Base-by-base conservation (phyloP, 1,140 invertebrate species). In the Eriocheir sinensis region DNA sequence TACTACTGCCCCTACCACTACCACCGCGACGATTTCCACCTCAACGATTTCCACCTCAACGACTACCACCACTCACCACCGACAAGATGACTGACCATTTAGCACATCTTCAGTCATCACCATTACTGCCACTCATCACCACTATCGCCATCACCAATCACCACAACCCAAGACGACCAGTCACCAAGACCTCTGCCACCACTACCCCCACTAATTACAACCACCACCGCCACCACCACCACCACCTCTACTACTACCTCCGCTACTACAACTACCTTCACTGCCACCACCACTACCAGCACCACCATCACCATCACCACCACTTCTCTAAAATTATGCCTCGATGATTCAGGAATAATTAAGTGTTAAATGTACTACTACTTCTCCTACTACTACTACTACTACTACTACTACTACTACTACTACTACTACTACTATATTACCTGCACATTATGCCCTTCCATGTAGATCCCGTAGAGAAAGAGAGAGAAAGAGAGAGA, bases 311-410 rank as follows among this genome's bases (percentile, higher is more conserved):
- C 8, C 27, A 72, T n/a, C 60, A 72, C 60, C 60, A 72, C 60
- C 60, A 53, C 60, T 21, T 21, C n/a, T 72, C 60, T 21, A 72
- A 21, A 72, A 21, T 72, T n/a, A 72, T n/a, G 60, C 60, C 60
- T 72, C 60, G 60, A 72, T 72, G 60, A 21, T 72, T 8, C 60
- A 72, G 60, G 60, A 53, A 72, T 72, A 53, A 72, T 72, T 72
- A 72, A 72, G 60, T 72, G 60, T 72, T 72, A 21, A 72, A 72
- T 72, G 60, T 72, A 72, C 60, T 72, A 72, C 44, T 48, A n/a
- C n/a, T n/a, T n/a, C n/a, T n/a, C n/a, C n/a, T n/a, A n/a, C n/a
- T n/a, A n/a, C n/a, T n/a, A n/a, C n/a, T n/a, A n/a, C n/a, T n/a
- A n/a, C n/a, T n/a, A n/a, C n/a, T n/a, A n/a, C n/a, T n/a, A n/a